phyloP scores from a whole-genome alignment of 2,888 invertebrate genomes.

The Eilema sororculum region DNA sequence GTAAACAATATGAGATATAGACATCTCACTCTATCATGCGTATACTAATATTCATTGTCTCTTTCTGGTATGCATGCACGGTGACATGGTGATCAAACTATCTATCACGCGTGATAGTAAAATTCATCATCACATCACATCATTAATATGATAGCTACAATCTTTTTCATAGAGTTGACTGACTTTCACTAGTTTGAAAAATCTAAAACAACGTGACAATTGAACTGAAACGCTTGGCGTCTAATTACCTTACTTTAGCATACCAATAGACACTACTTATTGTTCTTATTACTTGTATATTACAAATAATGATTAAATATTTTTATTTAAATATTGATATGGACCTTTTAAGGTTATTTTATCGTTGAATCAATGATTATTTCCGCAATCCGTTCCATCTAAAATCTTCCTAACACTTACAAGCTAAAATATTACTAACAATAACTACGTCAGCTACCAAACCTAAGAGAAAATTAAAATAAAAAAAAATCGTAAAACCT shows the following conservation, averaged over 20 bases:
- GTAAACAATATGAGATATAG: not conserved
- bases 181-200: not conserved
- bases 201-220: conserved; percentile 23
- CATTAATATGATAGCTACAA: not conserved
- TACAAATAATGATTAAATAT: conserved; percentile 84
- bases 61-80: not conserved
- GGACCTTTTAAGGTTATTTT: conserved; percentile 84
- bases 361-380: conserved; percentile 74
- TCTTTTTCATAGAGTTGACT: not conserved
- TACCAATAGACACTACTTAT: conserved; percentile 82
- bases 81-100: not conserved
- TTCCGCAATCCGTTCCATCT: conserved; percentile 68
- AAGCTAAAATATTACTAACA: conserved; percentile 69
- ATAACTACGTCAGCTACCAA: conserved; percentile 71
- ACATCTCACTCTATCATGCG: not conserved
- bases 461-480: conserved; percentile 61
- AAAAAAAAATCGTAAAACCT: conserved; percentile 69
- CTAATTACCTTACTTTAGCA: conserved; percentile 62
- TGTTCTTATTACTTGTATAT: conserved; percentile 79
- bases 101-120: not conserved
- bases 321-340: conserved; percentile 83
- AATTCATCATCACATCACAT: not conserved
- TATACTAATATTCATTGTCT: not conserved
- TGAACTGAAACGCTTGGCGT: conserved; percentile 80
- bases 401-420: conserved; percentile 65